Conservation (phyloP, 2,797 vertebrate genomes). For the Potorous gilbertii region DNA sequence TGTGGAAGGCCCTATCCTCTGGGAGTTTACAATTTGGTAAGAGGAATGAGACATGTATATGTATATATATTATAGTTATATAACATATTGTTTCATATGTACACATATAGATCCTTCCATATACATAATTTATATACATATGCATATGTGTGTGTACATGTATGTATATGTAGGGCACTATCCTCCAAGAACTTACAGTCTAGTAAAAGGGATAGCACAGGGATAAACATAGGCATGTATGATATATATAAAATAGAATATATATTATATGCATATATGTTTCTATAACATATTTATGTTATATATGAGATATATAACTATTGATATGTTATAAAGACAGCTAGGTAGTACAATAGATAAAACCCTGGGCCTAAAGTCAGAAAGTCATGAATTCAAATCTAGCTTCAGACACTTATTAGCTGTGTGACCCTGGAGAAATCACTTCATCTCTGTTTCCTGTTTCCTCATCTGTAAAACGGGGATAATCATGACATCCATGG, state of each 20-base stretch:
- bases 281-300: background rate
- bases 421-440: background rate
- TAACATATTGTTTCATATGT: background rate
- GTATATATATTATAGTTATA: background rate
- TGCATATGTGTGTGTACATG: background rate
- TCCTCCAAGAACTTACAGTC: background rate
- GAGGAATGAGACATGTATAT: background rate
- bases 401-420: background rate
- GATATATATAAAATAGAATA: background rate
- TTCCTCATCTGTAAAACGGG: background rate
- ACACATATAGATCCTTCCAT: background rate
- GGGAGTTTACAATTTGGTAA: background rate
- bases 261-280: background rate
- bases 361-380: background rate
- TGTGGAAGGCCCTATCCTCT: background rate
- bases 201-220: background rate
- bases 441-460: background rate
- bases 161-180: background rate
- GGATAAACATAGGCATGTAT: background rate
- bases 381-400: background rate
- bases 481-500: background rate
- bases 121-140: background rate
- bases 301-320: background rate
- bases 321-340: background rate
- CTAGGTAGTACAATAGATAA: background rate